Base-by-base conservation (phyloP, 2,113 vertebrate species). In the Aegotheles bennettii region DNA sequence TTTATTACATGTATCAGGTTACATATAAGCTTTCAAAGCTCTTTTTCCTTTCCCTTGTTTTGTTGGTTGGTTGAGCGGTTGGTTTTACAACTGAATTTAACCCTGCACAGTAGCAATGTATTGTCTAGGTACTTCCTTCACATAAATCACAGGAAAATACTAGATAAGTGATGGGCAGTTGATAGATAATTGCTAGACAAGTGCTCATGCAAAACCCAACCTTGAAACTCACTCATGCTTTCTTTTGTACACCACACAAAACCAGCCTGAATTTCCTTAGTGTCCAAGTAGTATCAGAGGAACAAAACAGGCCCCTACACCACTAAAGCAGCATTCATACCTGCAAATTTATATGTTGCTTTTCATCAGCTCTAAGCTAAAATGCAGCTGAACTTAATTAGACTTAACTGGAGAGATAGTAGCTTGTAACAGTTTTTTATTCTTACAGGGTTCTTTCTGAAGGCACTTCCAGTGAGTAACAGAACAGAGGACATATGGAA, bases 351-450 rank as follows among this genome's bases (percentile, higher is more conserved):
- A 3, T 29, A n/a, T 10, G 20, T 29, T 67, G 36, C 47, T 70
- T 80, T 86, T 45, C 0, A 2, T 38, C 73, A 90, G 42, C 42
- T 91, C 59, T 63, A 80, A 8, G 10, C 16, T 83, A 73, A 91
- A 70, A 56, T 31, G 31, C 56, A 76, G 57, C 48, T 91, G 40
- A 87, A 60, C 21, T 77, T 70, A 85, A 93, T 93, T 86, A 94
- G 83, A 95, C 71, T 96, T 68, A 48, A 2, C 26, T 64, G 79
- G 48, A 95, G 86, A 94, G 51, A 68, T 16, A 74, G 77, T 57
- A 84, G 74, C 56, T 92, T 91, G n/a, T 60, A 92, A 91, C 14
- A 93, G 19, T 42, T 73, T 89, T 97, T 97, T 95, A 91, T 85
- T 95, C 67, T 94, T 91, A 91, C 56, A 87, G 36, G 31, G 31